phyloP scores from a whole-genome alignment of 2,797 vertebrate genomes.

The Poeciliopsis infans region DNA sequence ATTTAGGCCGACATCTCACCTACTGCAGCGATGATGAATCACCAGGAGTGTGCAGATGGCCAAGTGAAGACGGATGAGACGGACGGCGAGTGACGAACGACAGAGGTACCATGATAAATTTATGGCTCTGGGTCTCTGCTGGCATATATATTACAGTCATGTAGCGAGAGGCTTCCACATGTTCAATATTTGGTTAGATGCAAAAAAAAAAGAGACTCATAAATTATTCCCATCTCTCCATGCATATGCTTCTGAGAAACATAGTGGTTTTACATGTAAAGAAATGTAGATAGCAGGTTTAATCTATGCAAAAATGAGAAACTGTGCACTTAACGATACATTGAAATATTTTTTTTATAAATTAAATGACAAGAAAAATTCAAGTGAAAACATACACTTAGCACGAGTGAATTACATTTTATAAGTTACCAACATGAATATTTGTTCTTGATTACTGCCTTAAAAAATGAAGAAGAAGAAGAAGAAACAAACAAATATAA shows the following conservation, averaged over 20 bases:
- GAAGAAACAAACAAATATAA: neutral
- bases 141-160: neutral
- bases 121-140: neutral
- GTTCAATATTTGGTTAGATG: constrained; percentile 1
- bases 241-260: neutral
- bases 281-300: neutral
- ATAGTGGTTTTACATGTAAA: neutral
- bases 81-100: constrained; percentile 6
- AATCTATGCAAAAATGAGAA: too few relatives aligned
- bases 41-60: neutral
- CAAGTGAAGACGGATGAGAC: constrained; percentile 31
- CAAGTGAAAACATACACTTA: neutral
- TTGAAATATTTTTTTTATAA: too few relatives aligned
- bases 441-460: neutral
- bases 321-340: too few relatives aligned
- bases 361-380: neutral
- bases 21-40: constrained; percentile 45
- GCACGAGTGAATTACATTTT: neutral
- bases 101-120: constrained; percentile 16
- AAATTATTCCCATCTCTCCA: neutral
- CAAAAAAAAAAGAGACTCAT: neutral
- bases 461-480: neutral
- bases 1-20: constrained; percentile 47
- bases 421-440: neutral
- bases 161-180: neutral